phyloP scores from a whole-genome alignment of 2,888 invertebrate species.

The Nomada fabriciana region DNA sequence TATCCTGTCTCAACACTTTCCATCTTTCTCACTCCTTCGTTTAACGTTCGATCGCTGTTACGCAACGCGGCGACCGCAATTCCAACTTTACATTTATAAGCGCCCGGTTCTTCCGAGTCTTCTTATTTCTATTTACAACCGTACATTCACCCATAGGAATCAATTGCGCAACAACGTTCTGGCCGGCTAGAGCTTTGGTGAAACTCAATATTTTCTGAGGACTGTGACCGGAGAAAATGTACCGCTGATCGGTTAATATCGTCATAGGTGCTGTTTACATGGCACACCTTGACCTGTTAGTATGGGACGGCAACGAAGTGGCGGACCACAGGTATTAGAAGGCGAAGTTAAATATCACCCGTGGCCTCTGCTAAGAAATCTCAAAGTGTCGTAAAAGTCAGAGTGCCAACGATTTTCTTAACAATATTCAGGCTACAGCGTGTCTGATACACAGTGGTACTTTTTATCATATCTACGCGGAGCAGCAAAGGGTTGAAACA shows the following conservation, averaged over 20 bases:
- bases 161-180: conserved; percentile 34
- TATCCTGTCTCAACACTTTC: conserved; percentile 14
- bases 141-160: neutral
- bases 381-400: conserved; percentile 68
- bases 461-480: too few species aligned
- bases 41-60: conserved; percentile 69
- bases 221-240: neutral
- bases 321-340: conserved; percentile 26
- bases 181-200: neutral
- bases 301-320: conserved; percentile 11
- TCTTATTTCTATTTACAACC: conserved; percentile 10
- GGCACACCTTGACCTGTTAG: neutral
- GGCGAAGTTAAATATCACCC: conserved; percentile 37
- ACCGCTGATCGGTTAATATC: conserved; percentile 51
- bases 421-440: conserved; percentile 26
- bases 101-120: conserved; percentile 8
- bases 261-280: conserved; percentile 49
- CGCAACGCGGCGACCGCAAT: conserved; percentile 67
- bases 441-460: too few species aligned
- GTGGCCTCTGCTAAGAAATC: conserved; percentile 62
- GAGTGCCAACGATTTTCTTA: conserved; percentile 38
- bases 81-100: conserved; percentile 63
- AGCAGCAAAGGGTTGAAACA: conserved; percentile 4
- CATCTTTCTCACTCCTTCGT: conserved; percentile 15
- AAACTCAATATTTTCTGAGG: conserved; percentile 20